A percentile compares a stretch with the other conserved stretches of the same genome.
Conservation (phyloP, 2,888 invertebrate species). For the Salticus scenicus region DNA sequence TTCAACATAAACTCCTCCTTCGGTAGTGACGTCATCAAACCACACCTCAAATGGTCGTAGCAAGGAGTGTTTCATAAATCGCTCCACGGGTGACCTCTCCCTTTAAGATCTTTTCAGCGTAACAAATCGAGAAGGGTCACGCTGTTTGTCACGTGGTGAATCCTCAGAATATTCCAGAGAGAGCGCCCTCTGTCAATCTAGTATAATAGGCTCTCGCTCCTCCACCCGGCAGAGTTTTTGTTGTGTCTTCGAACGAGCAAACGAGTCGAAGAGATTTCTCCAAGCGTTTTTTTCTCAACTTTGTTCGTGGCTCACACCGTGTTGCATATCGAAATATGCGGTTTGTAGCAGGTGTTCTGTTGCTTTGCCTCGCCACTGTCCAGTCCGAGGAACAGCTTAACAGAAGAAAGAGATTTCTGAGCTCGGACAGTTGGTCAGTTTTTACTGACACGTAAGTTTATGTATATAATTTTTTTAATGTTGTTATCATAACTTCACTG, state of each 20-base stretch:
- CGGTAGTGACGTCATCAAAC: too few species aligned
- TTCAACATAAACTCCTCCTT: too few species aligned
- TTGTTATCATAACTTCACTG: not conserved
- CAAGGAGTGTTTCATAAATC: too few species aligned
- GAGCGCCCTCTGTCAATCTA: not conserved
- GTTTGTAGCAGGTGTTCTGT: not conserved
- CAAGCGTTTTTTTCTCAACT: not conserved
- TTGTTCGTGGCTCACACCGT: not conserved
- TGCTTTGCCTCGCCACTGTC: not conserved
- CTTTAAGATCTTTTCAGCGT: not conserved
- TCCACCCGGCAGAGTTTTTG: not conserved
- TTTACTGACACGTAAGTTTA: not conserved
- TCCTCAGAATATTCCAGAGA: not conserved
- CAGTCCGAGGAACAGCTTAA: not conserved
- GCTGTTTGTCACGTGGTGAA: not conserved
- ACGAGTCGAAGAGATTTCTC: not conserved
- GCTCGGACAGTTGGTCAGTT: not conserved
- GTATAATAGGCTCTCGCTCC: not conserved
- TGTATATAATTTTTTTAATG: not conserved
- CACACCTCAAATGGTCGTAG: too few species aligned
- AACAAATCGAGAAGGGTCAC: not conserved
- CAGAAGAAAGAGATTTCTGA: slow-evolving; percentile 3
- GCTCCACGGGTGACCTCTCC: not conserved
- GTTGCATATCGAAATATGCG: not conserved
- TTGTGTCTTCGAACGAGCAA: not conserved